These are phyloP conservation scores for Catostylus mosaicus DNA, from an alignment of 30 jellyfish, hydroid and myxozoan species.

Conservation along the genomic window DNA sequence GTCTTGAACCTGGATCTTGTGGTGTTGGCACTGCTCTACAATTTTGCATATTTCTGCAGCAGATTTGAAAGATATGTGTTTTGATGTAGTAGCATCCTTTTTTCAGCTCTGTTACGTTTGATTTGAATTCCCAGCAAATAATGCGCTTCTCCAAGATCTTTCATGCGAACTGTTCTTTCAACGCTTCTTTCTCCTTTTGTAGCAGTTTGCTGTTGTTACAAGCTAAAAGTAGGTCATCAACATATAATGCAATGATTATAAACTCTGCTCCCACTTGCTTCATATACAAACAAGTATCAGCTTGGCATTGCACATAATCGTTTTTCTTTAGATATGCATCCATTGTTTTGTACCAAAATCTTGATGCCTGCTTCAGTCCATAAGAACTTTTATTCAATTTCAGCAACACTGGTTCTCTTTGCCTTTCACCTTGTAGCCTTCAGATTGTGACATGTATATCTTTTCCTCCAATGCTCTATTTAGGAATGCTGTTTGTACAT, in stretches of 20 bases:
- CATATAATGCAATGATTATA: slow-evolving; percentile 16
- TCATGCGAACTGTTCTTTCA: slow-evolving; percentile 43
- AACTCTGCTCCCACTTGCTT: slow-evolving; percentile 30
- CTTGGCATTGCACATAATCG: slow-evolving; percentile 22
- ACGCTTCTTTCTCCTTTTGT: slow-evolving; percentile 26
- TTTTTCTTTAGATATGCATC: slow-evolving; percentile 17
- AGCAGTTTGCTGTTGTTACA: slow-evolving; percentile 9
- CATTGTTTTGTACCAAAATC: slow-evolving; percentile 60
- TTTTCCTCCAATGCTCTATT: slow-evolving; percentile 50
- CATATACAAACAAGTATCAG: slow-evolving; percentile 43
- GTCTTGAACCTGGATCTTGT: slow-evolving; percentile 22
- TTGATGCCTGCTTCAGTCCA: slow-evolving; percentile 65
- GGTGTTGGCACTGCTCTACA: slow-evolving; percentile 49
- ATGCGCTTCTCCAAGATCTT: slow-evolving; percentile 38
- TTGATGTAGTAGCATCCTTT: slow-evolving; percentile 36
- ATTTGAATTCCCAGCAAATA: slow-evolving; percentile 54
- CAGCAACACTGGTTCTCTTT: slow-evolving; percentile 38
- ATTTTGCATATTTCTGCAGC: slow-evolving; percentile 41
- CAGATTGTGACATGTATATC: slow-evolving; percentile 51
- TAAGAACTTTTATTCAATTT: slow-evolving; percentile 38
- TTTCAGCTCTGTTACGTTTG: slow-evolving; percentile 24
- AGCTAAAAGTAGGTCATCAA: slow-evolving; percentile 53
- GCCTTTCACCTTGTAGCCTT: slow-evolving; percentile 23
- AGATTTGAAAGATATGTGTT: slow-evolving; percentile 10
- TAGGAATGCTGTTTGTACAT: slow-evolving; percentile 42